Conservation (phyloP, 1,140 invertebrate genomes). For the Pygmarrhopalites habei region DNA sequence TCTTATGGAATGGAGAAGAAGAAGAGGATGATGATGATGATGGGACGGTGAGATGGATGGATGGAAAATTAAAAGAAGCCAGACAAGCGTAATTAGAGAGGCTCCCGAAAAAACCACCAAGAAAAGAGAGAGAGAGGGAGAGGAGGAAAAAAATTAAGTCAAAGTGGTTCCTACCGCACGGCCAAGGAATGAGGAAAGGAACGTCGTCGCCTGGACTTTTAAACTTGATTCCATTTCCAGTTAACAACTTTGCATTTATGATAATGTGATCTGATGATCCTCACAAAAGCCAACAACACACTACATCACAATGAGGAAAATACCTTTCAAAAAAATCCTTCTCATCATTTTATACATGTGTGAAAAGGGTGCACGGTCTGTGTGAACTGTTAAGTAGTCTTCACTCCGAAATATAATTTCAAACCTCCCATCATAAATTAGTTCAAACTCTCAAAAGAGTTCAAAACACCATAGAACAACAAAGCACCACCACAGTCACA, state of each 20-base stretch:
- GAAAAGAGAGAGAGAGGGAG: no score
- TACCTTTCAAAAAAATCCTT: neutral
- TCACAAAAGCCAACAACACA: neutral
- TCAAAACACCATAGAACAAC: no score
- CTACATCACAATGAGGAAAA: neutral
- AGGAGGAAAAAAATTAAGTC: no score
- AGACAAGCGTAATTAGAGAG: constrained; percentile 24
- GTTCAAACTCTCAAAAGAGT: no score
- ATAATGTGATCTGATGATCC: neutral
- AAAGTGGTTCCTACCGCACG: neutral
- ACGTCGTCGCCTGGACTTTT: neutral
- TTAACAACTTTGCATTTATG: neutral
- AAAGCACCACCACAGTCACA: no score
- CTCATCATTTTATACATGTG: constrained; percentile 24
- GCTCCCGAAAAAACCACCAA: constrained; percentile 20
- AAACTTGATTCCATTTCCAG: neutral
- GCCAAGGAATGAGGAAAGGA: neutral
- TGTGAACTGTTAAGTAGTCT: constrained; percentile 14
- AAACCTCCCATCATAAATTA: no score
- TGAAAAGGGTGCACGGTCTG: constrained; percentile 22
- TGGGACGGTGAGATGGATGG: neutral
- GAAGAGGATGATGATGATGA: neutral
- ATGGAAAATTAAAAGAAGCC: constrained; percentile 24
- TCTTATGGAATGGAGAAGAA: neutral
- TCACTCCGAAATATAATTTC: no score